Percentiles rank a stretch among this genome's conserved stretches.
Conservation (phyloP, 2,888 invertebrate genomes). For the Micoletzkya japonica region DNA sequence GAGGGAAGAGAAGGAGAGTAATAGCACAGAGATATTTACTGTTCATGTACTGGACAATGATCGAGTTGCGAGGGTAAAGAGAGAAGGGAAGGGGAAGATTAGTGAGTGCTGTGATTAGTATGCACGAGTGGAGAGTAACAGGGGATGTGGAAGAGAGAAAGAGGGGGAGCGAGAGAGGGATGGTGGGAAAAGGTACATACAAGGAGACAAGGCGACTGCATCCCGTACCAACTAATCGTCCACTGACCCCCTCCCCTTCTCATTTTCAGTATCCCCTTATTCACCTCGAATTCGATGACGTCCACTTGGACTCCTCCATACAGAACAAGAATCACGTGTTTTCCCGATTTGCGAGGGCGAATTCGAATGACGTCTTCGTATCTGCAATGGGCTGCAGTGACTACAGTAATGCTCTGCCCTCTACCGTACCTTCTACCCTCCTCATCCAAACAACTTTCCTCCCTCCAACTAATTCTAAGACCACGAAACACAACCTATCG, state of each 20-base stretch:
- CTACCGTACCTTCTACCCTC: not conserved
- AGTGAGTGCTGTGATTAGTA: too few relatives aligned
- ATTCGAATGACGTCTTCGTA: slow-evolving; percentile 26
- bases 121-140: not conserved
- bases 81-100: too few relatives aligned
- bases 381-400: not conserved
- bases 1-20: too few relatives aligned
- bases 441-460: too few relatives aligned
- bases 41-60: too few relatives aligned
- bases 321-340: slow-evolving; percentile 22
- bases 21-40: too few relatives aligned
- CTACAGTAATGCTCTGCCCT: not conserved
- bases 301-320: slow-evolving; percentile 21
- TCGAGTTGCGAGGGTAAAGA: too few relatives aligned
- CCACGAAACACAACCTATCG: not conserved
- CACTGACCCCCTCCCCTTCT: not conserved
- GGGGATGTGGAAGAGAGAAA: not conserved
- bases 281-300: slow-evolving; percentile 28
- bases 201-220: not conserved
- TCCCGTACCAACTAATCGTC: not conserved
- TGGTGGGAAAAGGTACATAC: not conserved
- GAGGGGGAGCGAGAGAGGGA: slow-evolving; percentile 4
- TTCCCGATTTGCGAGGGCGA: slow-evolving; percentile 20
- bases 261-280: not conserved
- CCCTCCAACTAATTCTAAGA: not conserved